Evolutionary conservation across 2,797 vertebrate species (phyloP).

Genomic region (Lagodon rhomboides): DNA sequence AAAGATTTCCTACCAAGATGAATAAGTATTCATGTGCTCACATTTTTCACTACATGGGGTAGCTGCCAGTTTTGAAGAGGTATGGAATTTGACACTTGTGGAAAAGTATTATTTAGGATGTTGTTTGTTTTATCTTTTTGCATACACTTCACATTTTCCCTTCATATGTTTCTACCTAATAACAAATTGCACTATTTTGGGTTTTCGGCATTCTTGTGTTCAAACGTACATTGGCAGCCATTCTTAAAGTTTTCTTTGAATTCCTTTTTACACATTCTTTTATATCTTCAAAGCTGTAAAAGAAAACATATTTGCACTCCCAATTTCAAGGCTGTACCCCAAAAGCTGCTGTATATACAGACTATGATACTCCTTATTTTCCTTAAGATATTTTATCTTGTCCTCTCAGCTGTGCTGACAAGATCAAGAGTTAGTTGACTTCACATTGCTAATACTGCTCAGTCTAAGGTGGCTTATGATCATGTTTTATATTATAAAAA

Average conservation of each 20-base stretch:
- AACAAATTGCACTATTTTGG: slow-evolving; percentile 24
- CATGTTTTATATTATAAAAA: slow-evolving; percentile 40
- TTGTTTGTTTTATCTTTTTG: slow-evolving; percentile 36
- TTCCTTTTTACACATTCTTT: slow-evolving; percentile 32
- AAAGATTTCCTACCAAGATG: slow-evolving; percentile 32
- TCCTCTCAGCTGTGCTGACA: slow-evolving; percentile 34
- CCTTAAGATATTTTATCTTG: slow-evolving; percentile 25
- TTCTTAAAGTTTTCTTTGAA: slow-evolving; percentile 27
- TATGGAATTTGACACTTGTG: slow-evolving; percentile 37
- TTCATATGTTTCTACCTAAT: slow-evolving; percentile 15
- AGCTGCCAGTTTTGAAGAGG: slow-evolving; percentile 77
- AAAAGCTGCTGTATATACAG: slow-evolving; percentile 46
- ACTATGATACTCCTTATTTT: slow-evolving; percentile 26
- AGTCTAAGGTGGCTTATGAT: slow-evolving; percentile 40
- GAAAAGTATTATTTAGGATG: slow-evolving; percentile 20
- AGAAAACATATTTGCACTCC: slow-evolving; percentile 25
- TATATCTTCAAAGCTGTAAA: slow-evolving; percentile 34
- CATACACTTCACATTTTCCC: slow-evolving; percentile 32
- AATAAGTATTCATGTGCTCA: slow-evolving; percentile 48
- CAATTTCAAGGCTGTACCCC: slow-evolving; percentile 34
- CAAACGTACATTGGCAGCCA: slow-evolving; percentile 29
- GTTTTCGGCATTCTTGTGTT: background rate
- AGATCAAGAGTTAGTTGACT: slow-evolving; percentile 38
- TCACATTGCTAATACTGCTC: slow-evolving; percentile 40
- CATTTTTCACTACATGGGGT: slow-evolving; percentile 70